These are phyloP conservation scores for Madoqua kirkii DNA, from an alignment of 2,113 vertebrate genomes.

Conservation along the genomic window DNA sequence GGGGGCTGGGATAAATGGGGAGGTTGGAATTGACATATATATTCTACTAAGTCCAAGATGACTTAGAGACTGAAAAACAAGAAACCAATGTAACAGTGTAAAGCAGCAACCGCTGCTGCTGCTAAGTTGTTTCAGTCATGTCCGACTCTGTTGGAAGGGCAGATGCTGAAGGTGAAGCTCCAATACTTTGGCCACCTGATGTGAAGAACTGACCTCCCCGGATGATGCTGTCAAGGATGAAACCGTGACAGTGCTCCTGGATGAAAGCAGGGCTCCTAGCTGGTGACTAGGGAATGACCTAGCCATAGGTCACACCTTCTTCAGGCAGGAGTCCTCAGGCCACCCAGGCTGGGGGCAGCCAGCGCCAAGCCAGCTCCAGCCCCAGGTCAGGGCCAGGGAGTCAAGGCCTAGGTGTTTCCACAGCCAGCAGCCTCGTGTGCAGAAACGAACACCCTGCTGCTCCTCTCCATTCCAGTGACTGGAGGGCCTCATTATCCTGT, in stretches of 20 bases:
- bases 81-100: not conserved
- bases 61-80: not conserved
- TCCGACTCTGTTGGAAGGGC: not conserved
- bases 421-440: not conserved
- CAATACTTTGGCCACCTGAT: not conserved
- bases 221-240: not conserved
- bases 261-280: not conserved
- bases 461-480: not conserved
- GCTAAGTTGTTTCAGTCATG: no score
- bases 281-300: not conserved
- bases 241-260: not conserved
- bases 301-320: not conserved
- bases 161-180: not conserved
- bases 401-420: slow-evolving; percentile 29
- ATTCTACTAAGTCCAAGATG: not conserved
- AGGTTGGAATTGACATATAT: not conserved
- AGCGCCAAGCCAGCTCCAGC: not conserved
- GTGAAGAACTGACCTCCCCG: not conserved
- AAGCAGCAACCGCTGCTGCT: not conserved
- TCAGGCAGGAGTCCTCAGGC: not conserved
- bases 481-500: slow-evolving; percentile 54
- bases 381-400: not conserved
- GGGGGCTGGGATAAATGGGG: not conserved
- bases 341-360: not conserved
- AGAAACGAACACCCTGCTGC: not conserved